Conservation (phyloP, 2,888 invertebrate genomes). For the Stenolophus ochropezus region DNA sequence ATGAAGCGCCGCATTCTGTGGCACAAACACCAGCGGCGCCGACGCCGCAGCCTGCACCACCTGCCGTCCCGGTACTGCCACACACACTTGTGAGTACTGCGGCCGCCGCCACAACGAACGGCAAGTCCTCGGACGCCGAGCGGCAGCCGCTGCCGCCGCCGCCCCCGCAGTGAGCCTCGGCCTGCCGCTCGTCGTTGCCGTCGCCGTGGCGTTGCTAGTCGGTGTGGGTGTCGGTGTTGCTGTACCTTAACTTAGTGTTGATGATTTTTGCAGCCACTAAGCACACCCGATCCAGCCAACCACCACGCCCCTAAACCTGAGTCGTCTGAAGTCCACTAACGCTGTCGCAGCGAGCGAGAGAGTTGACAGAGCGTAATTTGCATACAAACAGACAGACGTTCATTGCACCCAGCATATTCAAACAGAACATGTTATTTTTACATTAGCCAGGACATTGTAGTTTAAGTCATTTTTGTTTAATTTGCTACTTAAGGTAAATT, state of each 20-base stretch:
- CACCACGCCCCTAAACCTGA: slow-evolving; percentile 87
- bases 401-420: slow-evolving; percentile 56
- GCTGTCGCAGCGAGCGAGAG: slow-evolving; percentile 52
- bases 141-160: slow-evolving; percentile 74
- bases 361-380: slow-evolving; percentile 29
- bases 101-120: slow-evolving; percentile 64
- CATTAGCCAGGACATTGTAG: slow-evolving; percentile 59
- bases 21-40: slow-evolving; percentile 75
- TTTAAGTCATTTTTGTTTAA: slow-evolving; percentile 53
- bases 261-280: slow-evolving; percentile 81
- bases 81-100: slow-evolving; percentile 73
- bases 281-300: slow-evolving; percentile 88
- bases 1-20: slow-evolving; percentile 80
- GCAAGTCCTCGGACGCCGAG: slow-evolving; percentile 54
- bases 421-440: slow-evolving; percentile 57
- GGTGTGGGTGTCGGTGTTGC: not conserved
- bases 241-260: slow-evolving; percentile 16
- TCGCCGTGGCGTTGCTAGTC: slow-evolving; percentile 19
- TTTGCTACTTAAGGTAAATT: slow-evolving; percentile 60
- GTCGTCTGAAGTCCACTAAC: slow-evolving; percentile 89
- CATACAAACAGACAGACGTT: slow-evolving; percentile 53
- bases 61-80: slow-evolving; percentile 73
- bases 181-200: slow-evolving; percentile 25
- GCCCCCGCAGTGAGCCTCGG: slow-evolving; percentile 70
- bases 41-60: slow-evolving; percentile 71